A percentile compares a stretch with the other conserved stretches of the same genome.
These are phyloP conservation scores for Menura novaehollandiae DNA, from an alignment of 2,113 vertebrate genomes.

Conservation along the genomic window DNA sequence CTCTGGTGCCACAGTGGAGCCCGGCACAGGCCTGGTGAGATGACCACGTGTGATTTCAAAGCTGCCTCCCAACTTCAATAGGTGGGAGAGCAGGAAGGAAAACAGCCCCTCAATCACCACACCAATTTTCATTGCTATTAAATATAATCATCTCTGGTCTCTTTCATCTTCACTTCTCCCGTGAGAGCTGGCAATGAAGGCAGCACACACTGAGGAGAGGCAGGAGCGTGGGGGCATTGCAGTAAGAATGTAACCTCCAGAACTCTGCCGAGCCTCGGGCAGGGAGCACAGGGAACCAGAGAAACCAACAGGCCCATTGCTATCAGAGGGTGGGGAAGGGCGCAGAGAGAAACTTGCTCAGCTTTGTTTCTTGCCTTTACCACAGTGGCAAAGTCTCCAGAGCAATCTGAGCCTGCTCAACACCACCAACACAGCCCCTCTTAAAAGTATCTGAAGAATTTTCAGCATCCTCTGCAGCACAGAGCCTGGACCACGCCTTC, in stretches of 20 bases:
- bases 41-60: not conserved
- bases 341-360: not conserved
- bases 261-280: not conserved
- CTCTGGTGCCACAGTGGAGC: not conserved
- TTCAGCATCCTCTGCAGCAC: not conserved
- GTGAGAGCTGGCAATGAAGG: not conserved
- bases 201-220: not conserved
- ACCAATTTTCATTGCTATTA: constrained; percentile 6
- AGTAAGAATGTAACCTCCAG: not conserved
- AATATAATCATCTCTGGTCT: not conserved
- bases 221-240: not conserved
- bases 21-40: accelerated
- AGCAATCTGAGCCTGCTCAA: not conserved
- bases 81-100: not conserved
- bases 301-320: not conserved
- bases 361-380: not conserved
- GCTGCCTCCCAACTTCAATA: not conserved
- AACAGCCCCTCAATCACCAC: not conserved
- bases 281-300: not conserved
- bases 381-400: not conserved
- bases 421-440: not conserved
- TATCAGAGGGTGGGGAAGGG: not conserved
- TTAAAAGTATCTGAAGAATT: not conserved
- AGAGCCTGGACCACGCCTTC: accelerated
- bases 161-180: constrained; percentile 49